These are phyloP conservation scores for Isichthys henryi DNA, from an alignment of 2,113 vertebrate genomes.

Conservation along the genomic window DNA sequence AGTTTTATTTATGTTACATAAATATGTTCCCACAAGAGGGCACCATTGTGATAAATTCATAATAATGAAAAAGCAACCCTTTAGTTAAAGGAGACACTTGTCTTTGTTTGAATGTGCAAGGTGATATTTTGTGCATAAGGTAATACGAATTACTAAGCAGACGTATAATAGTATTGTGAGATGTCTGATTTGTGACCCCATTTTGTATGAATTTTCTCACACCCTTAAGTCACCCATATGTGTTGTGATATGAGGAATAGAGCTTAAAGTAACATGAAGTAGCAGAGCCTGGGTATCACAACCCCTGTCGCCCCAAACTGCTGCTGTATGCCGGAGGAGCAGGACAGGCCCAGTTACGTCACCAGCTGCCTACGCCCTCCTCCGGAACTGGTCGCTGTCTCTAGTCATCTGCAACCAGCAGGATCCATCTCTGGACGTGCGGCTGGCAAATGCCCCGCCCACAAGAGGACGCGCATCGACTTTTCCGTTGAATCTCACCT, in stretches of 20 bases:
- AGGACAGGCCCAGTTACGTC: constrained; percentile 22
- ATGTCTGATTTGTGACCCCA: no score
- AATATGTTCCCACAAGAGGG: neutral
- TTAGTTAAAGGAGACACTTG: no score
- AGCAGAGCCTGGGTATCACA: neutral
- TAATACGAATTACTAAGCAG: no score
- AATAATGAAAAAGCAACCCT: no score
- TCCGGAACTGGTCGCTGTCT: constrained; percentile 36
- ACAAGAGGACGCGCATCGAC: constrained; percentile 26
- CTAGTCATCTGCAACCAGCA: constrained; percentile 39
- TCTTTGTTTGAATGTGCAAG: no score
- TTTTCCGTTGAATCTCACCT: constrained; percentile 14
- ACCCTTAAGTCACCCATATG: neutral
- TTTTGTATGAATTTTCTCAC: neutral
- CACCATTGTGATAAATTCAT: neutral
- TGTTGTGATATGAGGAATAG: neutral
- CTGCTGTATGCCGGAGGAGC: constrained; percentile 25
- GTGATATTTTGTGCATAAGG: no score
- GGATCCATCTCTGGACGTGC: constrained; percentile 26
- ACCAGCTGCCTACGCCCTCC: constrained; percentile 24
- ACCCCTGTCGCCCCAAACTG: constrained; percentile 17
- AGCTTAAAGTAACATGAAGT: neutral
- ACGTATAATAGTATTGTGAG: no score
- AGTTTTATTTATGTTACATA: neutral
- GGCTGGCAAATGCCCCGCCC: constrained; percentile 24